Percentiles rank a stretch among this genome's conserved stretches.
These are phyloP conservation scores for Zalophus californianus DNA, from an alignment of 2,797 vertebrate species.

Conservation along the genomic window DNA sequence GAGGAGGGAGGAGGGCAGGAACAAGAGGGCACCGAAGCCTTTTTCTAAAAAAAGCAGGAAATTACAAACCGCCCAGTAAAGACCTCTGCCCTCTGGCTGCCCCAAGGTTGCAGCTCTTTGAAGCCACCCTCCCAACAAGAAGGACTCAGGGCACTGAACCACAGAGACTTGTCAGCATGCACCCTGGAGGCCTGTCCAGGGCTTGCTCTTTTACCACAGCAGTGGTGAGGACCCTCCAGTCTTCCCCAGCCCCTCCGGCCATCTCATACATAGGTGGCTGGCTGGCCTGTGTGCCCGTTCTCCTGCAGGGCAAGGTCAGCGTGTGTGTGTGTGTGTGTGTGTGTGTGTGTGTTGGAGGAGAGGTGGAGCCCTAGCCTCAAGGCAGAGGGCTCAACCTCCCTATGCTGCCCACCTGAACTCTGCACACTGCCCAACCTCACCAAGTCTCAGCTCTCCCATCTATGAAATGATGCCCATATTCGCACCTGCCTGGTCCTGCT, in stretches of 20 bases:
- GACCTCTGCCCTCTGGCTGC: constrained; percentile 52
- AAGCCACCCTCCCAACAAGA: background rate
- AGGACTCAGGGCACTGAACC: background rate
- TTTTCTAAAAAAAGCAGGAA: constrained; percentile 76
- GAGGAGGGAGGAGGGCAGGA: background rate
- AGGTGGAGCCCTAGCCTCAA: background rate
- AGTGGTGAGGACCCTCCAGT: background rate
- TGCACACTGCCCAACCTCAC: background rate
- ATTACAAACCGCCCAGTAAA: constrained; percentile 47
- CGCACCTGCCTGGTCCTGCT: background rate
- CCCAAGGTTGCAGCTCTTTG: background rate
- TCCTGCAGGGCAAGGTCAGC: background rate
- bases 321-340: no score
- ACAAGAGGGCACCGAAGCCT: constrained; percentile 34
- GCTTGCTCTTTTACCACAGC: background rate
- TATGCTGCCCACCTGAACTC: background rate
- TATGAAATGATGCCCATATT: background rate
- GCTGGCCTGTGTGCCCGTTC: background rate
- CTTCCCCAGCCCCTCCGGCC: background rate
- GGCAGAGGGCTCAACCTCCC: background rate
- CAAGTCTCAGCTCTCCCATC: background rate
- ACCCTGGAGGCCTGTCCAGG: background rate
- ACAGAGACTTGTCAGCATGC: background rate
- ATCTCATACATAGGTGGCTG: background rate
- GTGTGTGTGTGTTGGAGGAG: background rate